Evolutionary conservation across 1,140 invertebrate species (phyloP).

Genomic region (Akabosia matsudoensis): DNA sequence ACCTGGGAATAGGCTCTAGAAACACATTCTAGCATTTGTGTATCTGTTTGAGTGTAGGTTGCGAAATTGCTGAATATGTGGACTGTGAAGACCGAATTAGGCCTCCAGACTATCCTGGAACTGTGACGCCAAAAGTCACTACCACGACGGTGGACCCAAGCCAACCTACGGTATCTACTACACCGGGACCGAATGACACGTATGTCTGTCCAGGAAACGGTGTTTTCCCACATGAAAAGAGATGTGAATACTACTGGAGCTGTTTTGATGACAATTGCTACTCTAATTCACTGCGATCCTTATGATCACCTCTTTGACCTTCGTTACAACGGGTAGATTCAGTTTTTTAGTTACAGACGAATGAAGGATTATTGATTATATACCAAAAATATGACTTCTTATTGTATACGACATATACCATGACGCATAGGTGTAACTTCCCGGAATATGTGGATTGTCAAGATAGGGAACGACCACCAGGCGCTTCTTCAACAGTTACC

Average conservation of each 20-base stretch:
- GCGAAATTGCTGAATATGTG: background rate
- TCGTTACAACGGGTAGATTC: conserved; percentile 25
- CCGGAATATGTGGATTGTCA: conserved; percentile 31
- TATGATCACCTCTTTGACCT: conserved; percentile 24
- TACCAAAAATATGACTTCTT: no score
- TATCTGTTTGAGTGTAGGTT: background rate
- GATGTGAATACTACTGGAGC: conserved; percentile 36
- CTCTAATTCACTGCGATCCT: conserved; percentile 15
- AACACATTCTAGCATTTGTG: no score
- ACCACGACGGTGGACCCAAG: background rate
- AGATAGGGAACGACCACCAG: background rate
- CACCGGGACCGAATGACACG: background rate
- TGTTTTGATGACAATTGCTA: conserved; percentile 34
- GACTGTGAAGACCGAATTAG: background rate
- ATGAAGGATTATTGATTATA: no score
- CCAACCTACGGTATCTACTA: background rate
- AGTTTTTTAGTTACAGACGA: no score
- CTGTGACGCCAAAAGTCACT: background rate
- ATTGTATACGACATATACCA: no score
- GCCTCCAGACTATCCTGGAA: background rate
- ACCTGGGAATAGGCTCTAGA: no score
- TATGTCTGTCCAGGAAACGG: conserved; percentile 31
- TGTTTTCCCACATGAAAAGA: conserved; percentile 26
- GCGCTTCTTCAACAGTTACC: background rate
- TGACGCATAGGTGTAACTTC: conserved; percentile 36